Base-by-base conservation (phyloP, 2,888 invertebrate genomes). In the Drepana falcataria region DNA sequence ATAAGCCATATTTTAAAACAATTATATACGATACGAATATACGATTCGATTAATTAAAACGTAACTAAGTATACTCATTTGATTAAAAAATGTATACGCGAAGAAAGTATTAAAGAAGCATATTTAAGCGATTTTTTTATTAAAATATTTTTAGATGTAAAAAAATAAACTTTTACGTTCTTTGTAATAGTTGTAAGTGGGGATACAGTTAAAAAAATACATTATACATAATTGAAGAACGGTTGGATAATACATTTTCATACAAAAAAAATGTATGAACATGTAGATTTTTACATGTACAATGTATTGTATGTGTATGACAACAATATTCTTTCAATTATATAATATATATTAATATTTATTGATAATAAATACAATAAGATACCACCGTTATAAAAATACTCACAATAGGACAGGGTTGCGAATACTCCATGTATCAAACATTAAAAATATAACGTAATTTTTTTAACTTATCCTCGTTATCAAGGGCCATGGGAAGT, bases 21-120 rank as follows among this genome's bases (percentile, higher is more conserved):
- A 79, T 73, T 77, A 85, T 85, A 86, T 87, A 85, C 83, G 85
- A 84, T 76, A 70, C 70, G 74, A 78, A 60, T 68, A 64, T 21
- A 21, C 21, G 21, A 69, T 59, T 53, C 60, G 62, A 65, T 72
- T 71, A 72, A 75, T 21, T 21, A 74, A 71, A 70, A 64, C 55
- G 57, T 53, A 59, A 75, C 68, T 74, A 69, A 72, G 76, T 76
- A 79, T 77, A 78, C 78, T 76, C 73, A 67, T 78, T 81, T 69
- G 81, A 81, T 85, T 81, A 80, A 84, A 82, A 77, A 73, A 76
- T 85, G 87, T 87, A 87, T 87, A 87, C 87, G 86, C 82, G 68
- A 72, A 71, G 63, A 67, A 69, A 71, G 68, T 69, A 71, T 65
- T 71, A 69, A 69, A 56, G 68, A 58, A 59, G 56, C 2, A 51